Evolutionary conservation across 1,140 invertebrate species (phyloP), one percentile per base, ranked within the genome.

Genomic region (Lineus longissimus): DNA sequence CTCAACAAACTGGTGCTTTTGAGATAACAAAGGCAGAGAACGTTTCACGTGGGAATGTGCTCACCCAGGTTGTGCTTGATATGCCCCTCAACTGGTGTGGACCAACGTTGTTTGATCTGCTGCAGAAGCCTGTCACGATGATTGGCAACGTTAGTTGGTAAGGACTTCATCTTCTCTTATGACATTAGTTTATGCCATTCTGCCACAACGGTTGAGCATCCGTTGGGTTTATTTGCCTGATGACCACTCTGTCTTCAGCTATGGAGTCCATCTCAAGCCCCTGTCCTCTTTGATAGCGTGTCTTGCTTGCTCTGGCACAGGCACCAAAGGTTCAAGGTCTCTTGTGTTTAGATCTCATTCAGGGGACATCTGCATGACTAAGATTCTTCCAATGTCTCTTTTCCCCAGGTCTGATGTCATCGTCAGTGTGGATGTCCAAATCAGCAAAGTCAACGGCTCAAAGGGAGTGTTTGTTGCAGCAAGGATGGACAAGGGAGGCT

Each of bases 1-100:
- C 70, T 9, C 77, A 70, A 41, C 79, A 81, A 65, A 69, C 70
- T 19, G 78, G 78, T 13, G 66, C 67, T 22, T 81, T 76, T 72
- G 79, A 81, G 65, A 70, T 76, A 2, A 55, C 68, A 9, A 58
- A 60, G 17, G 60, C 60, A 15, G 27, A 61, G 2, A 69, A 72
- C 56, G 17, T 29, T 33, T 59, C 56, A 51, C 67, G 72, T 55
- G 60, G 68, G 31, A 70, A 76, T 55, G 70, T 78, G 15, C 63
- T 78, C 55, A 63, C 70, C 51, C 78, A 80, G 55, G 68, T 72
- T 30, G 72, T 80, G 2, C 65, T 73, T 11, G 27, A 73, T 27
- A 55, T 55, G 43, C 73, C 76, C 11, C 59, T 76, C 22, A 54
- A 64, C 41, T 80, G 78, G 78, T 80, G 78, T 25, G 25, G 59